Evolutionary conservation across 2,888 invertebrate species (phyloP).

Genomic region (Automeris io): DNA sequence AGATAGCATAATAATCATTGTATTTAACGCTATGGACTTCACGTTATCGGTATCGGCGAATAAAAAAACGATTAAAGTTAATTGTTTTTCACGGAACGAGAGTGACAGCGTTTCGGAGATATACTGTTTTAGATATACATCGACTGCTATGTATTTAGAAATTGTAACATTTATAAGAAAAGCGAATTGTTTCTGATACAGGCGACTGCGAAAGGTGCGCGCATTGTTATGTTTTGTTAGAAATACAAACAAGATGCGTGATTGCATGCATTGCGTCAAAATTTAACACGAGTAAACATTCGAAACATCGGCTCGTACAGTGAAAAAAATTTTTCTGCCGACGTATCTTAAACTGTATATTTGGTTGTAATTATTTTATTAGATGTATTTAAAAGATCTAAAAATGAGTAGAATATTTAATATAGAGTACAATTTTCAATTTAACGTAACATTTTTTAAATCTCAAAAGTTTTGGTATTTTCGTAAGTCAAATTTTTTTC

Average conservation of each 20-base stretch:
- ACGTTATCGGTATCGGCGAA: too few species aligned
- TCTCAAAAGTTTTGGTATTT: too few species aligned
- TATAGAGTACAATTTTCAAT: too few species aligned
- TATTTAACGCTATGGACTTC: too few species aligned
- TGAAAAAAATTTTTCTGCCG: constrained; percentile 16
- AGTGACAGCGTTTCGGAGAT: constrained; percentile 2
- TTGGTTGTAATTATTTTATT: too few species aligned
- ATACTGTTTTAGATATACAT: neutral
- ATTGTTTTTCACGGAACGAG: neutral
- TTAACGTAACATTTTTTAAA: too few species aligned
- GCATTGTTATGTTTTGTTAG: constrained; percentile 48
- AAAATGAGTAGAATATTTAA: too few species aligned
- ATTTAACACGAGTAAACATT: constrained; percentile 17
- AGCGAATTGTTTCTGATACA: constrained; percentile 16
- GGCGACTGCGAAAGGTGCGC: constrained; percentile 45
- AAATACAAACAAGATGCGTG: constrained; percentile 28
- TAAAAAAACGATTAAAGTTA: too few species aligned
- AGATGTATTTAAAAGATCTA: too few species aligned
- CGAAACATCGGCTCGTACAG: constrained; percentile 15
- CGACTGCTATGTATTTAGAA: neutral
- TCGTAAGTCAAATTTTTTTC: too few species aligned
- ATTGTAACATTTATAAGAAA: neutral
- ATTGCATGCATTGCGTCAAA: constrained; percentile 40
- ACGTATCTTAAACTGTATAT: too few species aligned
- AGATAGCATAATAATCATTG: too few species aligned